Evolutionary conservation across 2,888 invertebrate genomes (phyloP), one percentile per base, ranked within the genome.

Genomic region (Acholoe squamosa): DNA sequence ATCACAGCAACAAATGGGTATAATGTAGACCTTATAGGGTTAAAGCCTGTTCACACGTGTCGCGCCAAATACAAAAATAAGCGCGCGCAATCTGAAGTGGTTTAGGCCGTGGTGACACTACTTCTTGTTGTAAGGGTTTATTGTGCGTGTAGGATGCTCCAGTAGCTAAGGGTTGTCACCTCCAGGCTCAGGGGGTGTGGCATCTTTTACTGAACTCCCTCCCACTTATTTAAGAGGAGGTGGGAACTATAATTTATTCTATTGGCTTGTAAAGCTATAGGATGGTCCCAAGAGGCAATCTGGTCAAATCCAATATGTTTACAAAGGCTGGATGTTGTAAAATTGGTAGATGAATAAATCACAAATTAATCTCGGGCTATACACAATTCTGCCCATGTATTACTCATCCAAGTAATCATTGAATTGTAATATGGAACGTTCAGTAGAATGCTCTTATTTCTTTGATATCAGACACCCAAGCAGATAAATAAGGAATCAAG

Each of bases 11-110:
- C n/a, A n/a, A n/a, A n/a, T n/a, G n/a, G n/a, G n/a, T n/a, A n/a
- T n/a, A n/a, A n/a, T n/a, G n/a, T n/a, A n/a, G n/a, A n/a, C n/a
- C n/a, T n/a, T n/a, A n/a, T n/a, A n/a, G n/a, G n/a, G n/a, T n/a
- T n/a, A n/a, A 22, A n/a, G 28, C 28, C 14, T 28, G 14, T 71
- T 71, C 71, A 28, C 71, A 71, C 71, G 14, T 28, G 71, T 14
- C 71, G 28, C 71, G 14, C 71, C 28, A 28, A 71, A 28, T 71
- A 71, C 71, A 71, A 71, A 43, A 43, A 71, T 71, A 61, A 61
- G n/a, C 71, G 25, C 14, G 25, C 71, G 71, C 14, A n/a, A 71
- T 71, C 71, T 71, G 25, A 71, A 71, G 25, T 28, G 71, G 71
- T 71, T 71, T 71, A 28, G 71, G 71, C 71, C 14, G 25, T 71